These are phyloP conservation scores for Corticium candelabrum DNA, from an alignment of 37 sponge, comb jelly and placozoan genomes.

Conservation along the genomic window DNA sequence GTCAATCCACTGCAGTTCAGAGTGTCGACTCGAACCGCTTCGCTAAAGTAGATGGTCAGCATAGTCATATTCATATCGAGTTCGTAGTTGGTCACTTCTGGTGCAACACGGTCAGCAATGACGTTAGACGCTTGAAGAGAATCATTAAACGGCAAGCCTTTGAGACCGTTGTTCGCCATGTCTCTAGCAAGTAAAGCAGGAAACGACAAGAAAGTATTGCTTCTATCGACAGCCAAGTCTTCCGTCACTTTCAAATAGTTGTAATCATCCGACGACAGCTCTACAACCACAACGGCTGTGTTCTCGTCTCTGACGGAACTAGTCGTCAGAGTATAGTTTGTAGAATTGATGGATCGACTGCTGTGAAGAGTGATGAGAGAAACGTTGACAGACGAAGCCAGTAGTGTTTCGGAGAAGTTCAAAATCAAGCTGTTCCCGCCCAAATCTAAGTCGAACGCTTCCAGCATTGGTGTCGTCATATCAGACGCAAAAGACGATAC, in stretches of 20 bases:
- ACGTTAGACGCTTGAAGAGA: slow-evolving; percentile 45
- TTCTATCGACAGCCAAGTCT: neutral
- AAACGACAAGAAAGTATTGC: slow-evolving; percentile 7
- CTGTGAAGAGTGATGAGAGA: slow-evolving; percentile 49
- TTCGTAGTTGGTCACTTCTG: slow-evolving; percentile 42
- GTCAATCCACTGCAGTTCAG: slow-evolving; percentile 41
- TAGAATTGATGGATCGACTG: neutral
- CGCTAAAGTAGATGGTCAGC: slow-evolving; percentile 48
- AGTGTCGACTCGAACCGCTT: slow-evolving; percentile 57
- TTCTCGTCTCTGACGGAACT: neutral
- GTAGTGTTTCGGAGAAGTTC: slow-evolving; percentile 69
- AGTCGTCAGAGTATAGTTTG: neutral
- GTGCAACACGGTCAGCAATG: slow-evolving; percentile 54
- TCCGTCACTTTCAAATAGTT: neutral
- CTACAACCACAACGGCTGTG: neutral
- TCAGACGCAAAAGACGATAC: neutral
- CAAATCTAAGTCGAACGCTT: neutral
- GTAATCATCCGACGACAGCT: neutral
- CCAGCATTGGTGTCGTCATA: neutral
- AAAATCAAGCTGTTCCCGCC: slow-evolving; percentile 16
- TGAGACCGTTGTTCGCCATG: neutral
- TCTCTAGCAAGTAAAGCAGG: neutral
- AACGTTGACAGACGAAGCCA: slow-evolving; percentile 50
- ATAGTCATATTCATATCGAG: slow-evolving; percentile 48
- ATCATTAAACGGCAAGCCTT: neutral